Conservation (phyloP, 1,140 invertebrate species). For the Chelonus insularis region DNA sequence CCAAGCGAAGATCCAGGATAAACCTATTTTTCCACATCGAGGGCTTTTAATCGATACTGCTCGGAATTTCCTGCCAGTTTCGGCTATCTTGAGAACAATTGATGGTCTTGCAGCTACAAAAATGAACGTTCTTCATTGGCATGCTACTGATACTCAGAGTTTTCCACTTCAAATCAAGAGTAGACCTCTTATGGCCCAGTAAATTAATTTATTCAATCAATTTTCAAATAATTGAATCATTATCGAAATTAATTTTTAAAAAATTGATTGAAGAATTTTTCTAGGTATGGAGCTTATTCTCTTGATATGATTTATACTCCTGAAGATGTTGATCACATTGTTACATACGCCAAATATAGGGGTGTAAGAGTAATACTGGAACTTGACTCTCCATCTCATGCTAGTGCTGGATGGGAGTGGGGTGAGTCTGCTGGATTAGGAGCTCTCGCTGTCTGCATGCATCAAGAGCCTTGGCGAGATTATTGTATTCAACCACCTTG, state of each 20-base stretch:
- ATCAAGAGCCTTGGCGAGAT: conserved; percentile 74
- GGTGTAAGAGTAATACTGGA: conserved; percentile 75
- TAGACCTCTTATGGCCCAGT: conserved; percentile 69
- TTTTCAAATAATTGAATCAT: neutral
- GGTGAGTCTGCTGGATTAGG: conserved; percentile 69
- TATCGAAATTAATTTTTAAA: neutral
- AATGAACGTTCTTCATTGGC: conserved; percentile 86
- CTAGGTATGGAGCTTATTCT: conserved; percentile 75
- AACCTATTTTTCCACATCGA: conserved; percentile 60
- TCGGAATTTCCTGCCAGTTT: conserved; percentile 73
- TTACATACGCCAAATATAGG: conserved; percentile 67
- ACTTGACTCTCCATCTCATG: conserved; percentile 81
- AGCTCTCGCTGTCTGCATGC: conserved; percentile 72
- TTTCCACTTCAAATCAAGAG: conserved; percentile 74
- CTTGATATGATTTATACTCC: conserved; percentile 69
- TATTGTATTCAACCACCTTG: conserved; percentile 83
- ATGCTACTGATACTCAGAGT: conserved; percentile 81
- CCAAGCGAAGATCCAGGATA: conserved; percentile 45
- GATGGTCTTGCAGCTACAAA: conserved; percentile 79
- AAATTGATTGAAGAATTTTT: neutral
- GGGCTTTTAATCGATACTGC: conserved; percentile 78
- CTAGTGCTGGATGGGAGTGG: conserved; percentile 81
- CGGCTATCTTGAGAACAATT: conserved; percentile 71
- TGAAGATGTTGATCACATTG: conserved; percentile 68
- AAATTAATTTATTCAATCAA: conserved; percentile 16